A percentile compares a stretch with the other conserved stretches of the same genome.
These are phyloP conservation scores for Sciaenops ocellatus DNA, from an alignment of 2,797 vertebrate species.

Conservation along the genomic window DNA sequence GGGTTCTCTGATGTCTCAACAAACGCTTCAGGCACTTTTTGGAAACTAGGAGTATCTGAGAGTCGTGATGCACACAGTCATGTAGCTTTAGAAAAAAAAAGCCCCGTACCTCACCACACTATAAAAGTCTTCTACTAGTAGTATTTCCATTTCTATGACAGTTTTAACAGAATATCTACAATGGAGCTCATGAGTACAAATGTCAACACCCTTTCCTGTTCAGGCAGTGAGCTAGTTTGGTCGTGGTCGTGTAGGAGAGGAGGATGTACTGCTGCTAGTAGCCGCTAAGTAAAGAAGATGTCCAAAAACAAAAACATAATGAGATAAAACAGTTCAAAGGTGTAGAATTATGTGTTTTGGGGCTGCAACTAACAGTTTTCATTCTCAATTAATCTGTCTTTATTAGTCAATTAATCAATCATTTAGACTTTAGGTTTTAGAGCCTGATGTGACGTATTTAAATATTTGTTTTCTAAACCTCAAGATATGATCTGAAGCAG, in stretches of 20 bases:
- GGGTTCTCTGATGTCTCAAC: slow-evolving; percentile 6
- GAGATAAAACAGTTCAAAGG: not conserved
- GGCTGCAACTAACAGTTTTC: not conserved
- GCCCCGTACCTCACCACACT: not conserved
- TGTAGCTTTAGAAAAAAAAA: not conserved
- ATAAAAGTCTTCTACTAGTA: not conserved
- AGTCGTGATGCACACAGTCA: slow-evolving; percentile 1
- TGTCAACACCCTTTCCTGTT: slow-evolving; percentile 30
- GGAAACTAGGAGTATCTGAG: not conserved
- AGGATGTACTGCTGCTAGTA: slow-evolving; percentile 8
- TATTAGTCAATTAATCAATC: not conserved
- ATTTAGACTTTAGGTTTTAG: not conserved
- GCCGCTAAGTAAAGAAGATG: not conserved
- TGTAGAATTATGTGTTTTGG: not conserved
- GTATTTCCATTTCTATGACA: not conserved
- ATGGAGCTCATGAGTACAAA: slow-evolving; percentile 17
- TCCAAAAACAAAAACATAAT: not conserved
- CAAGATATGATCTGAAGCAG: not conserved
- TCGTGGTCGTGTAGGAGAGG: not conserved
- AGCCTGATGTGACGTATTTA: not conserved
- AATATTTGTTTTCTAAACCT: not conserved
- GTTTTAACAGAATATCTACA: slow-evolving; percentile 23
- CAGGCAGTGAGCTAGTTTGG: slow-evolving; percentile 1
- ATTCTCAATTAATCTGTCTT: not conserved
- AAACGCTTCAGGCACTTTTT: slow-evolving; percentile 7